A percentile compares a stretch with the other conserved stretches of the same genome.
Evolutionary conservation across 2,113 vertebrate genomes (phyloP).

Genomic region (Tetraodon nigroviridis): DNA sequence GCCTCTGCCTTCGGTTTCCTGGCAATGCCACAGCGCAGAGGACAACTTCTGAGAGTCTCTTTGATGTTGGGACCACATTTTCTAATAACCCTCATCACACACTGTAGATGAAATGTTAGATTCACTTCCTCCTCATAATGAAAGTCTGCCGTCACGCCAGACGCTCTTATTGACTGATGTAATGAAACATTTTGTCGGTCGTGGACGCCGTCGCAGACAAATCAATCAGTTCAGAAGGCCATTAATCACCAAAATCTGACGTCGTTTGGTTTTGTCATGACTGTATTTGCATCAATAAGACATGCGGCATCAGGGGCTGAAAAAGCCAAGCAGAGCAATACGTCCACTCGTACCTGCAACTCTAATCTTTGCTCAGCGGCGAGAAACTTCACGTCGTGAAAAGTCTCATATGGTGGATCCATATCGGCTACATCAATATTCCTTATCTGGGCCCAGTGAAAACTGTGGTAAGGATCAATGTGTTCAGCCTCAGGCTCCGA

Average conservation of each 20-base stretch:
- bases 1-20: constrained; percentile 55
- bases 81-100: constrained; percentile 42
- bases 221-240: constrained; percentile 54
- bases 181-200: constrained; percentile 65
- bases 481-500: constrained; percentile 49
- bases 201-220: constrained; percentile 40
- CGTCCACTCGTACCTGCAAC: constrained; percentile 7
- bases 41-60: constrained; percentile 31
- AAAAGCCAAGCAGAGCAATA: constrained; percentile 23
- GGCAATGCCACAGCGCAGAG: constrained; percentile 43
- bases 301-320: not conserved
- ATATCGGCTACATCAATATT: constrained; percentile 59
- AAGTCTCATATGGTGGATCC: constrained; percentile 47
- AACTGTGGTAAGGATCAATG: constrained; percentile 61
- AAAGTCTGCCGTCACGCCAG: constrained; percentile 42
- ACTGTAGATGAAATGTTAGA: constrained; percentile 49
- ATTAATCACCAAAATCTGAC: constrained; percentile 58
- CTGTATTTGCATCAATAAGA: constrained; percentile 44
- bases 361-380: constrained; percentile 29
- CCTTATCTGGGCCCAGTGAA: constrained; percentile 49
- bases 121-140: constrained; percentile 48
- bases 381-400: constrained; percentile 29
- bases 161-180: constrained; percentile 50
- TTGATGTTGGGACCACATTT: constrained; percentile 46
- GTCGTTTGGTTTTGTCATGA: constrained; percentile 5